These are phyloP conservation scores for Thripadectes ignobilis DNA, from an alignment of 2,797 vertebrate species.

Conservation along the genomic window DNA sequence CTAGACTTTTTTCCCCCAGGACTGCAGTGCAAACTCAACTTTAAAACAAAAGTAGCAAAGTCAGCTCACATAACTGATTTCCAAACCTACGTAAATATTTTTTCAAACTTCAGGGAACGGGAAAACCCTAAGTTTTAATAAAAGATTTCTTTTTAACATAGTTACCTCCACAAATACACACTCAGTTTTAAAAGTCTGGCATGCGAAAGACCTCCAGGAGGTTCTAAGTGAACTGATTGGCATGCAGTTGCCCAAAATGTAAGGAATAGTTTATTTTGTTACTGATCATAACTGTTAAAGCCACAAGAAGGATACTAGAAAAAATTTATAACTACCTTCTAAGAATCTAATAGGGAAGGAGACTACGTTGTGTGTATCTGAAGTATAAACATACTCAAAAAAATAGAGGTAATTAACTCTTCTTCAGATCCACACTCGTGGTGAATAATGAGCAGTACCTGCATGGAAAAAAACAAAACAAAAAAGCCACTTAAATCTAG, in stretches of 20 bases:
- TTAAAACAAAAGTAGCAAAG: slow-evolving; percentile 28
- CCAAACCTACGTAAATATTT: slow-evolving; percentile 19
- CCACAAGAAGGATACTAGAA: slow-evolving; percentile 83
- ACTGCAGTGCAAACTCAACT: slow-evolving; percentile 28
- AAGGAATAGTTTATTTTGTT: slow-evolving; percentile 74
- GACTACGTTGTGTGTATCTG: slow-evolving; percentile 85
- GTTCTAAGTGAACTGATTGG: slow-evolving; percentile 79
- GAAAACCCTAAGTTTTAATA: slow-evolving; percentile 25
- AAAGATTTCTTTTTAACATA: slow-evolving; percentile 72
- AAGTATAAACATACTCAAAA: slow-evolving; percentile 86
- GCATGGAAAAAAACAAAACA: slow-evolving; percentile 83
- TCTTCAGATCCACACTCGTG: slow-evolving; percentile 85
- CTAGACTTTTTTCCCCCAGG: slow-evolving; percentile 38
- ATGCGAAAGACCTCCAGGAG: slow-evolving; percentile 83
- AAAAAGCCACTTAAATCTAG: slow-evolving; percentile 86
- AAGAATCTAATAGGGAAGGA: slow-evolving; percentile 83
- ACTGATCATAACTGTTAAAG: slow-evolving; percentile 78
- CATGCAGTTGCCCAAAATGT: slow-evolving; percentile 80
- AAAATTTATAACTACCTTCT: slow-evolving; percentile 83
- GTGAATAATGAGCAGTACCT: slow-evolving; percentile 86
- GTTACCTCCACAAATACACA: slow-evolving; percentile 79
- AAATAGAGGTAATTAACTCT: slow-evolving; percentile 85
- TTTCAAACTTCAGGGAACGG: slow-evolving; percentile 35
- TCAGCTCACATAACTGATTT: slow-evolving; percentile 59
- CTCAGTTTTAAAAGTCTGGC: slow-evolving; percentile 73